Base-by-base conservation (phyloP, 2,113 vertebrate genomes). In the Murina feae region DNA sequence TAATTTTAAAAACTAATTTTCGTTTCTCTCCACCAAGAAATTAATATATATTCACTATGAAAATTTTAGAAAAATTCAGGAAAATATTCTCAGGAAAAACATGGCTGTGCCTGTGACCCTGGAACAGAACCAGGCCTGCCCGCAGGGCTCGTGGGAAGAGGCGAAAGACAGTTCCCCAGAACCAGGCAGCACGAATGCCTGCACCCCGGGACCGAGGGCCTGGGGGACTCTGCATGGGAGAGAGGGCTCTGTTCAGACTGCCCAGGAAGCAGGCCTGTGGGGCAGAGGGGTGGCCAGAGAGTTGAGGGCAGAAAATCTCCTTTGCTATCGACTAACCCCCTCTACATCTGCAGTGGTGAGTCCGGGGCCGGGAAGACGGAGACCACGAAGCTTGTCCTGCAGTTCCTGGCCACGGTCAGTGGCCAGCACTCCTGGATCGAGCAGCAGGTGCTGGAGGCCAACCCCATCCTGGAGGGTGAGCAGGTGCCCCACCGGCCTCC, bases 341-440 rank as follows among this genome's bases (percentile, higher is more conserved):
- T 20, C 13, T 32, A 93, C 95, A 93, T 89, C 92, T 89, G 63
- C 97, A 99, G 99, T 51, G 99, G 99, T 6, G 99, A 99, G 97
- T 99, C 99, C 12, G 99, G 99, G 94, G 99, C 99, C 60, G 99
- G 99, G 28, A 99, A 99, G 98, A 99, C 99, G 0, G 99, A 99
- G 98, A 99, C 98, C 97, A 99, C 99, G 49, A 99, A 99, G 96
- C 97, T 99, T 89, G 99, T 99, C 97, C 97, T 99, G 94, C 99
- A 99, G 97, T 99, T 99, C 97, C 97, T 99, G 97, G 99, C 99
- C 83, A 99, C 99, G 0, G 96, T 99, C 72, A 99, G 99, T 3
- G 99, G 99, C 5, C 99, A 99, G 97, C 99, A 99, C 94, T 99
- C 99, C 3, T 99, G 99, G 99, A 99, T 99, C 60, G 99, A 99